Percentiles rank a stretch among this genome's conserved stretches.
These are phyloP conservation scores for Phytoseiulus persimilis DNA, from an alignment of 2,888 invertebrate genomes.

Conservation along the genomic window DNA sequence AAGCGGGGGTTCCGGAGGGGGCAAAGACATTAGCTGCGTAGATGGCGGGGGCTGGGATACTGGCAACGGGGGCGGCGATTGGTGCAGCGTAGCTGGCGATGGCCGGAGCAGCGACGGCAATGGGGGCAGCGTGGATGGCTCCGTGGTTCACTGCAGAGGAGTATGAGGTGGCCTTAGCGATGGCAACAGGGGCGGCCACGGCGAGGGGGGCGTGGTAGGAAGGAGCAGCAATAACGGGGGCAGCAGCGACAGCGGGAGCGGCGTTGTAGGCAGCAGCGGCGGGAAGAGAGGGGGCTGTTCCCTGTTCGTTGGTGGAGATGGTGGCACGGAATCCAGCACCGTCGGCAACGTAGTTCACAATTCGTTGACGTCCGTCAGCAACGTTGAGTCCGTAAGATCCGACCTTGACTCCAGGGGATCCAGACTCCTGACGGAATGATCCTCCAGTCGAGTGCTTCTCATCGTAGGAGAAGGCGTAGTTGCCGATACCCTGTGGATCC, in stretches of 20 bases:
- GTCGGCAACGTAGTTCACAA: conserved; percentile 32
- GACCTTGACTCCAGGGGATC: conserved; percentile 27
- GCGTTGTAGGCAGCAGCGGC: conserved; percentile 32
- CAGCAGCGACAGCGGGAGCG: conserved; percentile 9
- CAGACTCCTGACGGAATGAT: background rate
- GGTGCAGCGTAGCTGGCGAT: conserved; percentile 7
- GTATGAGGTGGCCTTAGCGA: conserved; percentile 20
- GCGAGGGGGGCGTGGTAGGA: background rate
- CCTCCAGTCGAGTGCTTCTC: conserved; percentile 32
- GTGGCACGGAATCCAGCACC: conserved; percentile 32
- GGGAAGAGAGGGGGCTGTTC: conserved; percentile 24
- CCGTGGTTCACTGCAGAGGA: conserved; percentile 21
- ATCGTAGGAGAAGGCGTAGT: conserved; percentile 26
- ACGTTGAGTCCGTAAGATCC: conserved; percentile 14
- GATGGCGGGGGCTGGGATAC: conserved; percentile 12
- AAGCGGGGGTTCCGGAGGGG: conserved; percentile 9
- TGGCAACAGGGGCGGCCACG: background rate
- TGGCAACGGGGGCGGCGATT: background rate
- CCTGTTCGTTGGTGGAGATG: conserved; percentile 37
- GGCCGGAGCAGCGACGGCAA: conserved; percentile 16
- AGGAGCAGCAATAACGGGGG: background rate
- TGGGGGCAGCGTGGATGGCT: conserved; percentile 1
- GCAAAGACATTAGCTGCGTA: conserved; percentile 18
- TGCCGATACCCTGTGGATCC: background rate
- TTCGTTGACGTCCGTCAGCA: conserved; percentile 14